Conservation (phyloP, 2,888 invertebrate genomes). For the Macroteleia sp. region DNA sequence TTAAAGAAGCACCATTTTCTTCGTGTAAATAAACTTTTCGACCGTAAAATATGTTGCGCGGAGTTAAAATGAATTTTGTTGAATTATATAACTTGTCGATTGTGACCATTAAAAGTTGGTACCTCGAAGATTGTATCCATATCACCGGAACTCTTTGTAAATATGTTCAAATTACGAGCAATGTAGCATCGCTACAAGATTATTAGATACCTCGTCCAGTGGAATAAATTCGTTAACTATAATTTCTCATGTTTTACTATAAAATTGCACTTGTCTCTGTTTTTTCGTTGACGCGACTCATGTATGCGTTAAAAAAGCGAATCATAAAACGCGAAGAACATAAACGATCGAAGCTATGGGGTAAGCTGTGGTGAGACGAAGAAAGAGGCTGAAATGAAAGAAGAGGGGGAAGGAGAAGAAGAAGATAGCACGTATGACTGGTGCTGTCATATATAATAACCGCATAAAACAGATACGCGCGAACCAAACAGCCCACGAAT, state of each 20-base stretch:
- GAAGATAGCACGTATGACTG: constrained; percentile 80
- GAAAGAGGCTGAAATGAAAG: constrained; percentile 10
- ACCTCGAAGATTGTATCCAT: not conserved
- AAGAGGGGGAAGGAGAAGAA: constrained; percentile 31
- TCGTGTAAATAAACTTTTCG: too few relatives aligned
- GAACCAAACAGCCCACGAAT: constrained; percentile 81
- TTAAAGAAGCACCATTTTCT: too few relatives aligned
- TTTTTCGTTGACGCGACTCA: constrained; percentile 32
- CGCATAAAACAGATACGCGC: constrained; percentile 84
- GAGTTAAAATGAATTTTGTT: not conserved
- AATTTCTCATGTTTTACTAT: constrained; percentile 41
- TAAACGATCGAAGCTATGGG: constrained; percentile 35
- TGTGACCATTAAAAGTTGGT: not conserved
- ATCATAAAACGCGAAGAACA: constrained; percentile 47
- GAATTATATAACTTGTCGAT: not conserved
- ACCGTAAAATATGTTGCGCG: too few relatives aligned
- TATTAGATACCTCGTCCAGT: constrained; percentile 15
- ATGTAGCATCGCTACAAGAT: constrained; percentile 20
- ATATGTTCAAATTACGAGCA: constrained; percentile 8
- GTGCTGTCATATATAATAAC: constrained; percentile 84
- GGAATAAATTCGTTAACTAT: constrained; percentile 32
- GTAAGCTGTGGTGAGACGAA: constrained; percentile 20
- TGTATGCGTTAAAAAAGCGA: constrained; percentile 43
- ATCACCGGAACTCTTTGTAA: not conserved
- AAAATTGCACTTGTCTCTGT: constrained; percentile 14